A percentile compares a stretch with the other conserved stretches of the same genome.
phyloP scores from a whole-genome alignment of 1,140 invertebrate species.

The Zaprionus ornatus region DNA sequence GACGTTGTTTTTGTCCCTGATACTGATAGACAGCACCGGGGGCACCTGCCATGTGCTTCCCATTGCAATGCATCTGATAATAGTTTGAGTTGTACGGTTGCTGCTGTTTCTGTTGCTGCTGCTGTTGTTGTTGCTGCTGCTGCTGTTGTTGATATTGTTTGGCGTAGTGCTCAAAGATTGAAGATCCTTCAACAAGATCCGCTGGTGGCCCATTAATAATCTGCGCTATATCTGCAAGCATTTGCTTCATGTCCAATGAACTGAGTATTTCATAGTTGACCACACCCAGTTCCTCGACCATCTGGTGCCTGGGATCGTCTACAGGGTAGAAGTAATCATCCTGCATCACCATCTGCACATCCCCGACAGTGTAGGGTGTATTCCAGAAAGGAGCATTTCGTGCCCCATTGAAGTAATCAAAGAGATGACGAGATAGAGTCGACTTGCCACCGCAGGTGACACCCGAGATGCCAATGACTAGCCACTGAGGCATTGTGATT shows the following conservation, averaged over 20 bases:
- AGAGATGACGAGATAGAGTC: conserved; percentile 87
- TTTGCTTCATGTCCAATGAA: conserved; percentile 90
- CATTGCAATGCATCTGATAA: conserved; percentile 38
- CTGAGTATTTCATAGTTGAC: conserved; percentile 91
- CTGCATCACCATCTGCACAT: conserved; percentile 88
- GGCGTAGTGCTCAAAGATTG: conserved; percentile 75
- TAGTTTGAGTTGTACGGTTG: conserved; percentile 31
- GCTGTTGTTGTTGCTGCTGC: conserved; percentile 47
- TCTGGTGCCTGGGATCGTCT: conserved; percentile 88
- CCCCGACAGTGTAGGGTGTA: conserved; percentile 82
- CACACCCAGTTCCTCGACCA: conserved; percentile 88
- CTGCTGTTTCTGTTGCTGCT: conserved; percentile 27
- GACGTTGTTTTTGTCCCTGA: conserved; percentile 22
- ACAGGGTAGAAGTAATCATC: conserved; percentile 91
- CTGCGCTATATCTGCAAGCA: conserved; percentile 84
- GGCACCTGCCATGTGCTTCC: conserved; percentile 15
- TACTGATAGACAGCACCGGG: conserved; percentile 20
- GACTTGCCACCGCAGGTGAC: conserved; percentile 93
- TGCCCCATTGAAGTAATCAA: conserved; percentile 83
- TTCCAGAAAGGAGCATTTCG: conserved; percentile 65
- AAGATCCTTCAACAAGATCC: conserved; percentile 46
- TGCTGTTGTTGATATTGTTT: conserved; percentile 69
- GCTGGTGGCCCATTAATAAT: conserved; percentile 67
- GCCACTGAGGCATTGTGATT: conserved; percentile 85
- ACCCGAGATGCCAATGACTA: conserved; percentile 90